Conservation (phyloP, 2,113 vertebrate species). For the Pandion haliaetus region DNA sequence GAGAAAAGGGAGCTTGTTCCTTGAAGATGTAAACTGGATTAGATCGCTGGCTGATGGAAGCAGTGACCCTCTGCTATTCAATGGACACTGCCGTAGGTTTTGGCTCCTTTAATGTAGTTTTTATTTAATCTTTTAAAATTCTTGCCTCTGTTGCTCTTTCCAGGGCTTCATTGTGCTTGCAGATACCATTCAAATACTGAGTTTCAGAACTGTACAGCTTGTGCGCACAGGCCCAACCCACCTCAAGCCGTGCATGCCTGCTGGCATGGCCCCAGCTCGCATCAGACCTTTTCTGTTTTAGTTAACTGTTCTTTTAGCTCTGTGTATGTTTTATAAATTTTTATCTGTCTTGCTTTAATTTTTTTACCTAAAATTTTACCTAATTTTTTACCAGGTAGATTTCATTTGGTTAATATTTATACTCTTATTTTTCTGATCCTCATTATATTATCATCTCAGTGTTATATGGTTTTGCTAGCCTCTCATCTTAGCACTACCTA, state of each 20-base stretch:
- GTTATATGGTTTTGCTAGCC: not conserved
- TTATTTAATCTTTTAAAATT: not conserved
- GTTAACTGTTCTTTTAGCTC: not conserved
- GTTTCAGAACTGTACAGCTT: not conserved
- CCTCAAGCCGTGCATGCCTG: not conserved
- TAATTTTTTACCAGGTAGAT: not conserved
- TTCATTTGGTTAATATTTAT: not conserved
- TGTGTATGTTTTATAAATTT: not conserved
- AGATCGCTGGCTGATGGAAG: not conserved
- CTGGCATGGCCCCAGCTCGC: accelerated
- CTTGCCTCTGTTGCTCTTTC: not conserved
- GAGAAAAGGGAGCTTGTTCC: not conserved
- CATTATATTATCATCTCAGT: not conserved
- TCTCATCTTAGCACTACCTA: not conserved
- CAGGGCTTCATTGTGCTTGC: not conserved
- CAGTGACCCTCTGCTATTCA: not conserved
- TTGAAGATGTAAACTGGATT: not conserved
- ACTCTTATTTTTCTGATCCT: not conserved
- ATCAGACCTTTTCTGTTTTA: not conserved
- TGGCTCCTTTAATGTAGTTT: not conserved
- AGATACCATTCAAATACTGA: not conserved
- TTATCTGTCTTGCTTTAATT: not conserved
- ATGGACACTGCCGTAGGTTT: not conserved
- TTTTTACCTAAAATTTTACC: too few relatives aligned
- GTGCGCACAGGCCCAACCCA: not conserved